Base-by-base conservation (phyloP, 2,888 invertebrate species). In the Xiphydria camelus region DNA sequence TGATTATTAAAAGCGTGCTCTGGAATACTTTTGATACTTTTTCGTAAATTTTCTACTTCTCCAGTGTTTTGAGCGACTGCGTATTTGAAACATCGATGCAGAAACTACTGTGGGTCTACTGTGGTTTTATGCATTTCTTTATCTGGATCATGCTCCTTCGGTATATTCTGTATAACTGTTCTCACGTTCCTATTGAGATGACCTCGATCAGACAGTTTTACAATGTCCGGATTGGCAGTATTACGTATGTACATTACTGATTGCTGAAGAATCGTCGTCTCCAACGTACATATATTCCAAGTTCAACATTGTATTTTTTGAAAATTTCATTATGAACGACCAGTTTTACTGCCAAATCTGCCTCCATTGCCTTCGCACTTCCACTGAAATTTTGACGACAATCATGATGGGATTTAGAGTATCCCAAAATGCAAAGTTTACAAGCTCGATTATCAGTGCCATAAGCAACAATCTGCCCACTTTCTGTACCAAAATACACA, bases 1-100 rank as follows among this genome's bases (percentile, higher is more conserved):
- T 54, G 53, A 5, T 40, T 26, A 41, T 47, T 43, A 31, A 49
- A 56, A 7, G 40, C 47, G 41, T 49, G 51, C 17, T 36, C 22
- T 4, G 44, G 43, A 4, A 51, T 45, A 41, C 45, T 49, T 36
- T 21, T 35, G n/a, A 57, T 37, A 10, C 47, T 43, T 22, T 36
- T 35, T 21, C 25, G 20, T 35, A 49, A 29, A 23, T 17, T 9
- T 29, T n/a, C 14, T 1, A 17, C 15, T 39, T 56, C 37, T 4
- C 39, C 49, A 26, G 26, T 14, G 37, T 53, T 40, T 18, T 45
- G 43, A 26, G 22, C 22, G 17, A n/a, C n/a, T n/a, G n/a, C n/a
- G n/a, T n/a, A n/a, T n/a, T n/a, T n/a, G n/a, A n/a, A n/a, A n/a
- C n/a, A 45, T 15, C 17, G 18, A 15, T n/a, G n/a, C n/a, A n/a